phyloP scores from a whole-genome alignment of 1,140 invertebrate species.

The Ceratina calcarata region DNA sequence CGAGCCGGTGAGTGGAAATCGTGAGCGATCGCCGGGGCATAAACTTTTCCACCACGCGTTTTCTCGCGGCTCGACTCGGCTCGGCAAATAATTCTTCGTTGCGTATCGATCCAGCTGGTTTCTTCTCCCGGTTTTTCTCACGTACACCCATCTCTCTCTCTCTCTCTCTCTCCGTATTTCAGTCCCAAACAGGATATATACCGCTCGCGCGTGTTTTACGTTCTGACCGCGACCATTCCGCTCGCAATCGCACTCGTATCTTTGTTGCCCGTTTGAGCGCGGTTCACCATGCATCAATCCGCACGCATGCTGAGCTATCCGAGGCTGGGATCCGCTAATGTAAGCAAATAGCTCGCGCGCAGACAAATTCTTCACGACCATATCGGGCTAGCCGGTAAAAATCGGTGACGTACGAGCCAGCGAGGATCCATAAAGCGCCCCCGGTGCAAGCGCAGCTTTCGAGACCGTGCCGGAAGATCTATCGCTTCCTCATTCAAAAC shows the following conservation, averaged over 20 bases:
- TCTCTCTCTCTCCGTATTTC: neutral
- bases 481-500: slow-evolving; percentile 28
- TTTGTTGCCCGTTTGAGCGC: slow-evolving; percentile 22
- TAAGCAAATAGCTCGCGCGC: slow-evolving; percentile 69
- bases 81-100: slow-evolving; percentile 48
- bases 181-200: neutral
- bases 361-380: slow-evolving; percentile 72
- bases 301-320: slow-evolving; percentile 43
- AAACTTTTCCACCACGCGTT: slow-evolving; percentile 25
- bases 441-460: slow-evolving; percentile 20
- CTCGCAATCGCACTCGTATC: slow-evolving; percentile 11
- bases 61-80: neutral
- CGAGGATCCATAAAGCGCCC: slow-evolving; percentile 50
- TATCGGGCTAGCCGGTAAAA: slow-evolving; percentile 65
- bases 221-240: neutral
- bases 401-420: slow-evolving; percentile 66
- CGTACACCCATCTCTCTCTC: slow-evolving; percentile 18
- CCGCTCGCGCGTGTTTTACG: neutral
- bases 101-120: slow-evolving; percentile 25
- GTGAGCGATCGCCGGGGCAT: neutral
- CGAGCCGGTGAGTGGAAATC: neutral
- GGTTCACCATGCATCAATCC: slow-evolving; percentile 58
- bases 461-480: slow-evolving; percentile 22
- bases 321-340: slow-evolving; percentile 54
- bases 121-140: slow-evolving; percentile 30